phyloP scores from a whole-genome alignment of 2,888 invertebrate species.

The Drosophila affinis region DNA sequence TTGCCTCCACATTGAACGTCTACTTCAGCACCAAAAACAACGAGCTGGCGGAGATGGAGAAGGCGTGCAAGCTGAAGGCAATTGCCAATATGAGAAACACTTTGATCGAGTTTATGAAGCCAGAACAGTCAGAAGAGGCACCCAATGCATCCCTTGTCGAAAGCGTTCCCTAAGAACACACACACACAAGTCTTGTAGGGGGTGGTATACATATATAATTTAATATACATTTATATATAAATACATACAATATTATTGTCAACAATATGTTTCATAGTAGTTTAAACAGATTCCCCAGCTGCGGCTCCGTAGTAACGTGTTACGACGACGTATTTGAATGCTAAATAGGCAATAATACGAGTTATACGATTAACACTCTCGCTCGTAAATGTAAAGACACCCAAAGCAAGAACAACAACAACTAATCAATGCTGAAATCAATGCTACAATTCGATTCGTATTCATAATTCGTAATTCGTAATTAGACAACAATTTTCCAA shows the following conservation, averaged over 20 bases:
- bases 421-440: conserved; percentile 57
- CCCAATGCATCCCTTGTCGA: neutral
- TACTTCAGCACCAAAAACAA: conserved; percentile 67
- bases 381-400: conserved; percentile 51
- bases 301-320: conserved; percentile 69
- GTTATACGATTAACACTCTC: conserved; percentile 30
- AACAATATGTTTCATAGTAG: conserved; percentile 72
- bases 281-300: conserved; percentile 52
- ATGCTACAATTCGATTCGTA: conserved; percentile 48
- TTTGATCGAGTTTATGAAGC: conserved; percentile 34
- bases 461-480: conserved; percentile 24
- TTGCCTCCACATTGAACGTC: conserved; percentile 46
- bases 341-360: conserved; percentile 43
- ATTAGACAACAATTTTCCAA: conserved; percentile 42
- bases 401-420: conserved; percentile 69
- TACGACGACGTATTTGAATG: conserved; percentile 47
- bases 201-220: conserved; percentile 40
- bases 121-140: neutral
- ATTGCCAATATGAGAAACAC: conserved; percentile 46
- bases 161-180: no score
- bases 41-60: conserved; percentile 56
- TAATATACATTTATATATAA: conserved; percentile 49
- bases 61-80: conserved; percentile 50
- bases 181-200: conserved; percentile 21
- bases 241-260: conserved; percentile 76